Percentiles rank a stretch among this genome's conserved stretches.
phyloP scores from a whole-genome alignment of 53 echinoderm and acorn worm genomes.

The Crossaster papposus region DNA sequence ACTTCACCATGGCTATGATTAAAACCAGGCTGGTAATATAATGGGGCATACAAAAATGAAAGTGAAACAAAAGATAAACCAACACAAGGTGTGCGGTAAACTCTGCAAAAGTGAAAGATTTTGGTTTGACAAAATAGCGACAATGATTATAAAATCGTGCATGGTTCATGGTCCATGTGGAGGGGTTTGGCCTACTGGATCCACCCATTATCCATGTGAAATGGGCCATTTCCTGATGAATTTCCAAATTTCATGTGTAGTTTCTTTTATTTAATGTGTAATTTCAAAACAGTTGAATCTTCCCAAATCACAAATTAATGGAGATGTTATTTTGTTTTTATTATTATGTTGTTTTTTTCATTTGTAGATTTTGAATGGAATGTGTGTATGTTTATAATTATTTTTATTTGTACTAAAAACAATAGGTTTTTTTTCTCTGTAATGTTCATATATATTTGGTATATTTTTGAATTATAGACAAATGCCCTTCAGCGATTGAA shows the following conservation, averaged over 20 bases:
- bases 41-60: too few species aligned
- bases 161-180: too few species aligned
- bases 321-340: neutral
- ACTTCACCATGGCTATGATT: too few species aligned
- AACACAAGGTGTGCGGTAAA: too few species aligned
- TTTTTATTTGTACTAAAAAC: neutral
- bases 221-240: neutral
- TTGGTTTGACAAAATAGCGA: too few species aligned
- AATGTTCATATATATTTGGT: slow-evolving; percentile 4
- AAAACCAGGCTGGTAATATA: too few species aligned
- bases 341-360: too few species aligned
- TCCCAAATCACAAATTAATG: neutral
- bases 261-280: neutral
- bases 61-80: too few species aligned
- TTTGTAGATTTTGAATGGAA: slow-evolving; percentile 40
- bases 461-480: slow-evolving; percentile 2
- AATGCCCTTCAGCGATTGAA: slow-evolving; percentile 3
- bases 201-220: too few species aligned
- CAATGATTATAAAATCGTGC: too few species aligned
- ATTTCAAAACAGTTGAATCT: neutral
- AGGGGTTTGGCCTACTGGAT: too few species aligned
- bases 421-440: neutral
- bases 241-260: neutral
- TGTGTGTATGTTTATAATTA: slow-evolving; percentile 28
- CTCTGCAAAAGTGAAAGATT: too few species aligned